Percentiles rank a stretch among this genome's conserved stretches.
Evolutionary conservation across 2,113 vertebrate genomes (phyloP).

Genomic region (Tragelaphus buxtoni): DNA sequence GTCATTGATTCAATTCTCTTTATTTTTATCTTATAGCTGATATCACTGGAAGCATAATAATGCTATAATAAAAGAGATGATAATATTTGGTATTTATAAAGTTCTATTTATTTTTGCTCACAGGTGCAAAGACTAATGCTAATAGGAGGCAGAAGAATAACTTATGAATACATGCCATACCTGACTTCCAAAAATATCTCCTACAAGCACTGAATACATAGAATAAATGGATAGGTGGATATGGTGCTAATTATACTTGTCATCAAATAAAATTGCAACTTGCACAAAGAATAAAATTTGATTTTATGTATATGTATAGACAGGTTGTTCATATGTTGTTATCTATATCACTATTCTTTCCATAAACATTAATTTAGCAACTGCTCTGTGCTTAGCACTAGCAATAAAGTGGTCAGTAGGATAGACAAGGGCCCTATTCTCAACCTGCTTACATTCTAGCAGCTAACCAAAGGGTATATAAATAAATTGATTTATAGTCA

Average conservation of each 20-base stretch:
- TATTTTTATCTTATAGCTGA: constrained; percentile 19
- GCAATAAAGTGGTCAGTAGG: background rate
- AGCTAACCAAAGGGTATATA: background rate
- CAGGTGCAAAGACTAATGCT: constrained; percentile 61
- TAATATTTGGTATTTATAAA: constrained; percentile 37
- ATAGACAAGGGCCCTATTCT: background rate
- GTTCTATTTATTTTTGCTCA: constrained; percentile 52
- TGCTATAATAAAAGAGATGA: background rate
- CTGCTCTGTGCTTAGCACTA: background rate
- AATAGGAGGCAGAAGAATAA: constrained; percentile 44
- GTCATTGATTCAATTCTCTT: background rate
- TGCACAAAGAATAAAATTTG: constrained; percentile 5
- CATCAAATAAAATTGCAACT: constrained; percentile 5
- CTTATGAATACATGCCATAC: constrained; percentile 1
- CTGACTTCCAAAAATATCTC: constrained; percentile 14
- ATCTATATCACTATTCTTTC: background rate
- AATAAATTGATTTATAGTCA: background rate
- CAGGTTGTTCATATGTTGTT: background rate
- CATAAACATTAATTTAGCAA: background rate
- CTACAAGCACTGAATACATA: background rate
- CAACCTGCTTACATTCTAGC: background rate
- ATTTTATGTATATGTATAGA: background rate
- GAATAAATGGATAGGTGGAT: background rate
- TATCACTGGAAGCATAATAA: constrained; percentile 17
- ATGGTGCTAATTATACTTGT: background rate